Percentiles rank a stretch among this genome's conserved stretches.
These are phyloP conservation scores for Oedothorax gibbosus DNA, from an alignment of 1,140 invertebrate genomes.

Conservation along the genomic window DNA sequence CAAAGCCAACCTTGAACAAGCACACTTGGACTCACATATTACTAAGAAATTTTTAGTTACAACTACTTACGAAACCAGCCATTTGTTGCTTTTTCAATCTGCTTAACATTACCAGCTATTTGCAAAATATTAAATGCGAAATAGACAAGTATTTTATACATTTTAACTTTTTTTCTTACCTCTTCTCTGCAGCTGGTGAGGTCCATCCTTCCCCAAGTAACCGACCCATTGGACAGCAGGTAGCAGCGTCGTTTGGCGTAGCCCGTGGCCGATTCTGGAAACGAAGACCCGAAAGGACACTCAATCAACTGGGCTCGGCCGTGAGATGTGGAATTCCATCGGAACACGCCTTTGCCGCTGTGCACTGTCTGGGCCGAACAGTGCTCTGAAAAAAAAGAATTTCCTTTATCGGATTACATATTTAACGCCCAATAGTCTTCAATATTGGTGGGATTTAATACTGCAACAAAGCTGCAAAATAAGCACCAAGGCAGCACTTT, in stretches of 20 bases:
- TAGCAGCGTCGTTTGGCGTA: conserved; percentile 60
- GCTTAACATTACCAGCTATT: no score
- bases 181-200: conserved; percentile 62
- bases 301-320: conserved; percentile 62
- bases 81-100: no score
- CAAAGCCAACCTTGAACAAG: no score
- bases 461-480: no score
- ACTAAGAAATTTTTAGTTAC: no score
- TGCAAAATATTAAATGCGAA: no score
- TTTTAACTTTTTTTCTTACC: conserved; percentile 28
- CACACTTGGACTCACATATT: no score
- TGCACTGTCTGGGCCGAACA: conserved; percentile 63
- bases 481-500: no score
- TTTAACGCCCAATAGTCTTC: no score
- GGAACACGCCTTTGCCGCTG: conserved; percentile 64
- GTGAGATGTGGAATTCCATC: conserved; percentile 64
- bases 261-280: conserved; percentile 33
- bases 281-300: conserved; percentile 65
- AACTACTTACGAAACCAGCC: no score
- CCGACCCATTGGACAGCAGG: conserved; percentile 58
- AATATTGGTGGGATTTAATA: no score
- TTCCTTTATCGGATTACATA: background rate
- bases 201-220: conserved; percentile 50
- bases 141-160: no score
- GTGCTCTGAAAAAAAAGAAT: conserved; percentile 61